Evolutionary conservation across 2,888 invertebrate species (phyloP).

Genomic region (Lasioglossum oenotherae): DNA sequence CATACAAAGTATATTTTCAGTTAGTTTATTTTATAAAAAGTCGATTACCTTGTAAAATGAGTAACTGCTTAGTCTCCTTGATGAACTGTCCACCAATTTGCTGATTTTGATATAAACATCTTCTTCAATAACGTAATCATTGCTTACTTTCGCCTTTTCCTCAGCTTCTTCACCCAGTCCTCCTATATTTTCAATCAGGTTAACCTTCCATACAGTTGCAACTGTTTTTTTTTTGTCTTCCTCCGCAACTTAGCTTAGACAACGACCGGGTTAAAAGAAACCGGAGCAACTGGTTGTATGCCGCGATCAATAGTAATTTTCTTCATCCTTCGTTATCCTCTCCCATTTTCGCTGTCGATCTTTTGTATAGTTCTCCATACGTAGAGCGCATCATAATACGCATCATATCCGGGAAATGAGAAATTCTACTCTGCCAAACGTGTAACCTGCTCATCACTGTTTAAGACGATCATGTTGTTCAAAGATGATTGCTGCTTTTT

Average conservation of each 20-base stretch:
- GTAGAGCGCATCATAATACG: slow-evolving; percentile 10
- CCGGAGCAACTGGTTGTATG: slow-evolving; percentile 66
- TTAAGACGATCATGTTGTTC: not conserved
- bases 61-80: not conserved
- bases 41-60: not conserved
- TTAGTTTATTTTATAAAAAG: not conserved
- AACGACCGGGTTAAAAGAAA: slow-evolving; percentile 56
- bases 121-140: not conserved
- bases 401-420: slow-evolving; percentile 30
- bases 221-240: not conserved
- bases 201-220: not conserved
- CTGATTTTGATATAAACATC: not conserved
- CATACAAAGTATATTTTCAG: not conserved
- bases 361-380: slow-evolving; percentile 9
- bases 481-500: not conserved
- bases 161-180: not conserved
- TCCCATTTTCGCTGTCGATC: slow-evolving; percentile 33
- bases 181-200: not conserved
- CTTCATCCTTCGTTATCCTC: slow-evolving; percentile 39
- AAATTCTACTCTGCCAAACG: not conserved
- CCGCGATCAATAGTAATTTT: slow-evolving; percentile 67
- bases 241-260: not conserved
- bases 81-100: not conserved
- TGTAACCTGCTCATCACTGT: not conserved
- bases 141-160: not conserved